Evolutionary conservation across 2,113 vertebrate genomes (phyloP).

Genomic region (Oreochromis spilurus): DNA sequence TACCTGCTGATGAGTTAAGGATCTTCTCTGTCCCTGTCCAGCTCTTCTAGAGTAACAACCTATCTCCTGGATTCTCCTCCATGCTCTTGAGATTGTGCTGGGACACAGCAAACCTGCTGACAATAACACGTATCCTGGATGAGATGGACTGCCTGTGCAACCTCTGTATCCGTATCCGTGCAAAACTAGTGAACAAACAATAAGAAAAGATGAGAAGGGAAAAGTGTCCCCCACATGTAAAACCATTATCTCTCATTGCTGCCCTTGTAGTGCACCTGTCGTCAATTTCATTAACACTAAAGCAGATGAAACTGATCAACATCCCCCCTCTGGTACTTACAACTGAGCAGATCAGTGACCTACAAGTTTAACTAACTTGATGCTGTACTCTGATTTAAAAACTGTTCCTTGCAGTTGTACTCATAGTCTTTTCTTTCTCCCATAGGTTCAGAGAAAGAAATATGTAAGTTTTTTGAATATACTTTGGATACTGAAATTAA

Average conservation of each 20-base stretch:
- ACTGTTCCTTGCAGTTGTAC: not conserved
- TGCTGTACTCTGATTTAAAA: not conserved
- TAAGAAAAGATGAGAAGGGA: not conserved
- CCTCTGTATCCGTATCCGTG: not conserved
- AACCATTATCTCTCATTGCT: not conserved
- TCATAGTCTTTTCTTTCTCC: not conserved
- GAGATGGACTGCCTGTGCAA: not conserved
- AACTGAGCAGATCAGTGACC: not conserved
- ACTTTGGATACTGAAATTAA: not conserved
- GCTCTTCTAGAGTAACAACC: not conserved
- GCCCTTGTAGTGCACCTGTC: not conserved
- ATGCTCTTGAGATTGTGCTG: not conserved
- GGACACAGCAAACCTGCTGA: not conserved
- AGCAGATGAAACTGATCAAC: not conserved
- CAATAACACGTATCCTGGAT: not conserved
- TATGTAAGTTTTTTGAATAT: not conserved
- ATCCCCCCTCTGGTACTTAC: not conserved
- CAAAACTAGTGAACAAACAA: not conserved
- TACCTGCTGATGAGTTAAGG: not conserved
- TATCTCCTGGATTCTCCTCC: not conserved
- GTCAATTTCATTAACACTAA: not conserved
- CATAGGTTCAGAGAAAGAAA: not conserved
- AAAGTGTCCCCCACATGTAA: not conserved
- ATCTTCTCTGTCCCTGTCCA: not conserved
- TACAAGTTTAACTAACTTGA: not conserved